These are phyloP conservation scores for Dinomys branickii DNA, from an alignment of 2,113 vertebrate genomes.

Conservation along the genomic window DNA sequence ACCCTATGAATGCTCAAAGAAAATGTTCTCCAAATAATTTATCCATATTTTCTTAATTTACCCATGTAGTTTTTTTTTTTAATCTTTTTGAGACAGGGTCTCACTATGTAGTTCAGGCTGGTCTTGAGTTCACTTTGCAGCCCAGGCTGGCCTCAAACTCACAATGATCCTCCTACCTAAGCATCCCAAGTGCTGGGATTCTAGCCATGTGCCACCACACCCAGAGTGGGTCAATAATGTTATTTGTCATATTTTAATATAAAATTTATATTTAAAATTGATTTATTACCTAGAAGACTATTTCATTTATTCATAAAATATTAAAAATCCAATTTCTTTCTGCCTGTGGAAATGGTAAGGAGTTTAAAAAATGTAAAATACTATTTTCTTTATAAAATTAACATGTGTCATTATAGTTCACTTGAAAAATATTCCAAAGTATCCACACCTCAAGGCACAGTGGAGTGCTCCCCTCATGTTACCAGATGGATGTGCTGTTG, in stretches of 20 bases:
- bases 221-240: neutral
- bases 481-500: neutral
- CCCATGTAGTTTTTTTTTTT: neutral
- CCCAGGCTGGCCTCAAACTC: no score
- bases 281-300: neutral
- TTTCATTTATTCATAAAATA: neutral
- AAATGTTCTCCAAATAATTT: neutral
- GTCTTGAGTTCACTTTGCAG: no score
- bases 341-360: neutral
- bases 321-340: neutral
- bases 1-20: neutral
- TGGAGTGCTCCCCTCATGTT: no score
- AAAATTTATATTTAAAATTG: neutral
- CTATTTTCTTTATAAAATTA: neutral
- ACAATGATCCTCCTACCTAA: no score
- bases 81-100: no score
- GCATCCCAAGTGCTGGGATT: no score
- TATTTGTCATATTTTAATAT: neutral
- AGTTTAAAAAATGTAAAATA: neutral
- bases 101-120: no score
- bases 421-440: constrained; percentile 6
- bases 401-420: neutral
- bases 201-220: no score
- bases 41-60: neutral
- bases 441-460: neutral